phyloP scores from a whole-genome alignment of 1,140 invertebrate species.

The Hylaeus volcanicus region DNA sequence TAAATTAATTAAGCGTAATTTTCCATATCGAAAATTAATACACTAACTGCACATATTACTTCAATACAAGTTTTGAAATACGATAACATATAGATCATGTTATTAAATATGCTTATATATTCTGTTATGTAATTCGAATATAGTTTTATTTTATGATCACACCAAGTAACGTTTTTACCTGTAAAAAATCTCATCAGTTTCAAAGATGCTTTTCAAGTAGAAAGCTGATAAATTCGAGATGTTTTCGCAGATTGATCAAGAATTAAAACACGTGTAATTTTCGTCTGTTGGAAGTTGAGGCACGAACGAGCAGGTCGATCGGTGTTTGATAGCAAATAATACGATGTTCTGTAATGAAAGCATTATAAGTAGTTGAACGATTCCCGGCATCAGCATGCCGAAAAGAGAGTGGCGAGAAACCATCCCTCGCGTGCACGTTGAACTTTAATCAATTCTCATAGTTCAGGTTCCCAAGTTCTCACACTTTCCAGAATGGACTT shows the following conservation, averaged over 20 bases:
- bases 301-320: background rate
- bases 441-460: constrained; percentile 52
- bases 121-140: too few species aligned
- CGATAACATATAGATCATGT: too few species aligned
- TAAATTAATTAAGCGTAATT: too few species aligned
- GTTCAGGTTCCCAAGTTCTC: constrained; percentile 23
- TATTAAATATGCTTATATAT: too few species aligned
- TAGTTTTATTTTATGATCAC: too few species aligned
- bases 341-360: background rate
- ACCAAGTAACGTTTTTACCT: too few species aligned
- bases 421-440: constrained; percentile 28
- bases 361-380: constrained; percentile 19
- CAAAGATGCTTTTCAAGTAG: too few species aligned
- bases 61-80: too few species aligned
- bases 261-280: background rate
- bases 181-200: too few species aligned
- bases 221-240: too few species aligned
- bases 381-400: constrained; percentile 20
- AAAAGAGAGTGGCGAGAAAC: background rate
- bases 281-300: background rate
- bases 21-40: too few species aligned
- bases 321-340: constrained; percentile 3
- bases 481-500: constrained; percentile 8
- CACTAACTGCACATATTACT: too few species aligned
- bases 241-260: background rate